Conservation (phyloP, 2,888 invertebrate genomes). For the Tipula lateralis region DNA sequence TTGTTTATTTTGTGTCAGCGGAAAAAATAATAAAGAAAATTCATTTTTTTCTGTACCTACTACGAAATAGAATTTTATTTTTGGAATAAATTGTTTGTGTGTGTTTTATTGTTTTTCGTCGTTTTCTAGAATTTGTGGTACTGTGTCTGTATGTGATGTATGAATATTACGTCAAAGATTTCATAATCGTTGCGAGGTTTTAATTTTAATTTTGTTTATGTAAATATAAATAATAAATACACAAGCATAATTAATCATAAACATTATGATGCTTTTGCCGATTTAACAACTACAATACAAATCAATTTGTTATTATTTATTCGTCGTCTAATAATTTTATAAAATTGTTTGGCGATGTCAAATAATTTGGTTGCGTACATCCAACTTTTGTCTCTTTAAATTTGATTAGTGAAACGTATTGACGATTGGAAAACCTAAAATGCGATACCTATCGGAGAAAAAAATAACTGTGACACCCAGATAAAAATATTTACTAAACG, state of each 20-base stretch:
- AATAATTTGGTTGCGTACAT: not conserved
- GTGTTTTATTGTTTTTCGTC: not conserved
- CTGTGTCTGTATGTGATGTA: not conserved
- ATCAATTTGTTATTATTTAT: not conserved
- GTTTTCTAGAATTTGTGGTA: not conserved
- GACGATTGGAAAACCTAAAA: too few species aligned
- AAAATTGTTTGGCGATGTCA: not conserved
- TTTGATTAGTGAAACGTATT: not conserved
- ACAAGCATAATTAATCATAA: not conserved
- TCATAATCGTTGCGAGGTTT: not conserved
- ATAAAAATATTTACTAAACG: too few species aligned
- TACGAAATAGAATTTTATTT: slow-evolving; percentile 11
- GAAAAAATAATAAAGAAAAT: not conserved
- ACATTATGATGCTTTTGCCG: not conserved
- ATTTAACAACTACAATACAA: too few species aligned
- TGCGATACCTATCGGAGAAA: too few species aligned
- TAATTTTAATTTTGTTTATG: not conserved
- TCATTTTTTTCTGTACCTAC: not conserved
- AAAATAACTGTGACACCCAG: too few species aligned
- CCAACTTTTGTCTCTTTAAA: not conserved
- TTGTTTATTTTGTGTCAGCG: not conserved
- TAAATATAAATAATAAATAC: slow-evolving; percentile 11
- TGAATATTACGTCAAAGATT: not conserved
- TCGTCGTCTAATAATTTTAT: not conserved
- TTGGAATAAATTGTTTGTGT: not conserved